Conservation (phyloP, 2,797 vertebrate species). For the Poeciliopsis paucimaculata region DNA sequence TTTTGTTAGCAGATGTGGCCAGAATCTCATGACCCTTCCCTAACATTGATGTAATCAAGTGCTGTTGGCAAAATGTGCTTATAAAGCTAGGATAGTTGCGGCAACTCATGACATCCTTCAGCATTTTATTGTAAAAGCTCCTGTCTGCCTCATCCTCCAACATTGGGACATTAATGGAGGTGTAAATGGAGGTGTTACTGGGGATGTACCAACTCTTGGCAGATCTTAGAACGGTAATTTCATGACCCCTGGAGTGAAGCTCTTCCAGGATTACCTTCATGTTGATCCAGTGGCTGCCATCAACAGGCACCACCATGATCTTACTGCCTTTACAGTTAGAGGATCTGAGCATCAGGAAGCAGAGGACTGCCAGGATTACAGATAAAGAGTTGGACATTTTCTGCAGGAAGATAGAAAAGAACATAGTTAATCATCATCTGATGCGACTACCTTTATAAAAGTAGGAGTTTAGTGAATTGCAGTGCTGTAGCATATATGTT, state of each 20-base stretch:
- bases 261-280: constrained; percentile 70
- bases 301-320: constrained; percentile 69
- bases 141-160: no score
- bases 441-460: no score
- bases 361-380: constrained; percentile 26
- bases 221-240: constrained; percentile 59
- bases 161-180: no score
- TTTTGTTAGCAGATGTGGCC: no score
- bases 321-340: constrained; percentile 48
- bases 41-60: constrained; percentile 35
- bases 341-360: constrained; percentile 20
- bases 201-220: constrained; percentile 70
- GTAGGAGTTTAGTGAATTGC: no score
- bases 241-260: constrained; percentile 68
- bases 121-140: no score
- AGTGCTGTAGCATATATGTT: no score
- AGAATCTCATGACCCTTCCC: no score
- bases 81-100: constrained; percentile 35
- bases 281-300: constrained; percentile 79
- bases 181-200: constrained; percentile 50
- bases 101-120: constrained; percentile 35
- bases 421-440: no score
- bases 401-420: constrained; percentile 14
- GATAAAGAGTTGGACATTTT: constrained; percentile 24
- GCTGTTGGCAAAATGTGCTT: constrained; percentile 48